Evolutionary conservation across 2,888 invertebrate species (phyloP), one percentile per base, ranked within the genome.

Genomic region (Macrophya annulata): DNA sequence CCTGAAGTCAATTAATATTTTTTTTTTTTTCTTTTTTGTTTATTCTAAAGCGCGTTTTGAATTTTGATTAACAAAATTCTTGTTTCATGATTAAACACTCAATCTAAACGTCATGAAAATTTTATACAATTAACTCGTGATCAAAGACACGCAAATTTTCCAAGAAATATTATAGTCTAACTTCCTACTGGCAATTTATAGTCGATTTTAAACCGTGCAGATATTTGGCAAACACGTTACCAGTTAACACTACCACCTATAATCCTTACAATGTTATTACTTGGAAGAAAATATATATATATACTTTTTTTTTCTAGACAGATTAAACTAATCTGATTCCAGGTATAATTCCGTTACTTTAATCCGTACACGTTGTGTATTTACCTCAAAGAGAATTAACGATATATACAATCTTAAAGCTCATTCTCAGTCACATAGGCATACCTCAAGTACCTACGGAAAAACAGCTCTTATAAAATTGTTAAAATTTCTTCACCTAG

Each of bases 171-270:
- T 12, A 31, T 31, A 37, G 12, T 5, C 68, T 15, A 1, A 25
- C 31, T 68, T 31, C 31, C 31, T 37, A 68, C 21, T 25, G 37
- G 17, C 12, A 68, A 37, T 37, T 68, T 17, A 68, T 17, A 68
- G 37, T 68, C 68, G 37, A 68, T 68, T 68, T 68, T 17, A 37
- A 68, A 68, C 37, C 37, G 68, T 17, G 68, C n/a, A n/a, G 17
- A 37, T 68, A 68, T 68, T 68, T 68, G 68, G 68, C 68, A 68
- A 68, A 68, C 68, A 68, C 21, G 10, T 62, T 62, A 10, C 62
- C 25, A 31, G 31, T 3, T 31, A 31, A 31, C 31, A 31, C 21
- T 62, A 15, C 10, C 25, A 48, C n/a, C n/a, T 8, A 17, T n/a
- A n/a, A n/a, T 55, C 17, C n/a, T 1, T 17, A 15, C 2, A 25